Evolutionary conservation across 2,113 vertebrate species (phyloP).

Genomic region (Sardina pilchardus): DNA sequence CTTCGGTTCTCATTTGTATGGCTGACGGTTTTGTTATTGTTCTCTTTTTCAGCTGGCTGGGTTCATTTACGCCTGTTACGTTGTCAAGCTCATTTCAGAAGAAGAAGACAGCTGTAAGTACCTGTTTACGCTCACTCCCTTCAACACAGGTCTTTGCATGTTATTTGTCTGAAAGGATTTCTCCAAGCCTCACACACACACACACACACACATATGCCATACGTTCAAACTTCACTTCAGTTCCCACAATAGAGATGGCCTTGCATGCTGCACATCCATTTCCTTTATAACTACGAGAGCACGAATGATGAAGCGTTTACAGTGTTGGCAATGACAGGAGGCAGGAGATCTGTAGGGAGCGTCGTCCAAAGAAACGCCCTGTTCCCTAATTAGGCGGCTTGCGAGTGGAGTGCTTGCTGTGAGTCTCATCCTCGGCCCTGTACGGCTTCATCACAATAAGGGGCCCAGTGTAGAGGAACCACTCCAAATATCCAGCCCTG

Average conservation of each 20-base stretch:
- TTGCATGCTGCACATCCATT: not conserved
- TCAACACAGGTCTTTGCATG: not conserved
- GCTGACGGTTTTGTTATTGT: constrained; percentile 42
- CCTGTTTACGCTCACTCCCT: not conserved
- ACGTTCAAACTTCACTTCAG: not conserved
- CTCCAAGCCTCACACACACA: not conserved
- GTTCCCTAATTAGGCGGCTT: not conserved
- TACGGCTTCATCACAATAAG: not conserved
- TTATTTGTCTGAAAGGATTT: not conserved
- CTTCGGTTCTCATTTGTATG: not conserved
- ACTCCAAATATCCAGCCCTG: not conserved
- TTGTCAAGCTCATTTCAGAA: constrained; percentile 98
- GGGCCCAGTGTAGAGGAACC: not conserved
- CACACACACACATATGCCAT: not conserved
- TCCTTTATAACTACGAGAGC: not conserved
- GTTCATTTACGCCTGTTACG: constrained; percentile 98
- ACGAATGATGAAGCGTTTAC: not conserved
- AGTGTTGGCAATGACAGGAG: not conserved
- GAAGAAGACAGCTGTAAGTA: constrained; percentile 99
- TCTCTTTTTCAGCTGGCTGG: constrained; percentile 87
- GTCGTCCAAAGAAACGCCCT: not conserved
- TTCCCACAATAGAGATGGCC: not conserved
- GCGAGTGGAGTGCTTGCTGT: not conserved
- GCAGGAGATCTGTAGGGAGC: not conserved
- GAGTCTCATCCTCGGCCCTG: not conserved